Conservation (phyloP, 2,888 invertebrate genomes). For the Cephus runcator region DNA sequence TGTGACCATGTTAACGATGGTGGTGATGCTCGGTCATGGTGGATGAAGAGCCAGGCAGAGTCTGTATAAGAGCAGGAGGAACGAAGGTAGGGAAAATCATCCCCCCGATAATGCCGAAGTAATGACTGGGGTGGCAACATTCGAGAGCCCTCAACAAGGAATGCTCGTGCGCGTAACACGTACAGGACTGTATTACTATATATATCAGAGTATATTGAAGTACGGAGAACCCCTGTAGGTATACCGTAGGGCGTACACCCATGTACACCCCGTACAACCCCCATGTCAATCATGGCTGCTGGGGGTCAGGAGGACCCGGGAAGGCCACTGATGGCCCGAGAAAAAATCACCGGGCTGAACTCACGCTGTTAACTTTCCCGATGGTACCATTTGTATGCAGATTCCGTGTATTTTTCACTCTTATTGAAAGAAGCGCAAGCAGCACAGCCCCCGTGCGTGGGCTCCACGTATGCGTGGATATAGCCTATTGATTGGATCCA, state of each 20-base stretch:
- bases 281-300: slow-evolving; percentile 42
- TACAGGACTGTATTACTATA: neutral
- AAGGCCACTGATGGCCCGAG: slow-evolving; percentile 8
- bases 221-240: slow-evolving; percentile 11
- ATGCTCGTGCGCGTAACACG: slow-evolving; percentile 10
- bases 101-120: slow-evolving; percentile 60
- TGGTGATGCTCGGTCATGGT: slow-evolving; percentile 9
- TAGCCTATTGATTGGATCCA: too few relatives aligned
- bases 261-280: neutral
- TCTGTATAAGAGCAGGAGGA: slow-evolving; percentile 19
- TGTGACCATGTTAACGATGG: slow-evolving; percentile 10
- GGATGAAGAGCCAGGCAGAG: slow-evolving; percentile 21
- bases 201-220: neutral
- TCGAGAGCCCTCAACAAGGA: slow-evolving; percentile 50
- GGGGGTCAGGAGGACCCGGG: slow-evolving; percentile 20
- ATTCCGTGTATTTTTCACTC: slow-evolving; percentile 29
- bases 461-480: too few relatives aligned
- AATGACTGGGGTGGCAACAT: slow-evolving; percentile 61
- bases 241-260: neutral
- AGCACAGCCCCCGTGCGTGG: too few relatives aligned
- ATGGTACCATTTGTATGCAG: slow-evolving; percentile 40
- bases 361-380: slow-evolving; percentile 18
- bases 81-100: slow-evolving; percentile 46
- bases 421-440: neutral
- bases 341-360: slow-evolving; percentile 25